phyloP scores from a whole-genome alignment of 2,113 vertebrate genomes.

The Progne subis region DNA sequence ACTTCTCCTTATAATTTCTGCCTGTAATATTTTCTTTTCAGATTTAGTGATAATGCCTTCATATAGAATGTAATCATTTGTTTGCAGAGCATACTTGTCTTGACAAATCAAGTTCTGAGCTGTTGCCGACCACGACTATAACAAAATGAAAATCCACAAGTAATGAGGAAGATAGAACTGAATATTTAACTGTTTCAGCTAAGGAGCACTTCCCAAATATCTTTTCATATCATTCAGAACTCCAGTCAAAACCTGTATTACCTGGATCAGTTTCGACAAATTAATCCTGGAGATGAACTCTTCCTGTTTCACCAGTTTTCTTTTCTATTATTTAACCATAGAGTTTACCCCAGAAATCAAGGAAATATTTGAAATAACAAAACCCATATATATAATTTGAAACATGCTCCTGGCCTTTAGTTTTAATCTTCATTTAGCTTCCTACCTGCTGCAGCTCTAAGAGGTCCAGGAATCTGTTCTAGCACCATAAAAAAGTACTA shows the following conservation, averaged over 20 bases:
- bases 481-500: background rate
- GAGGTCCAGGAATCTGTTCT: background rate
- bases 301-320: background rate
- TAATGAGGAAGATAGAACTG: constrained; percentile 41
- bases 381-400: background rate
- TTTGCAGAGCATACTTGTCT: constrained; percentile 68
- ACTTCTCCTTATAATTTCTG: constrained; percentile 63
- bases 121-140: constrained; percentile 12
- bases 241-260: background rate
- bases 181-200: constrained; percentile 24
- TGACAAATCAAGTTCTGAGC: constrained; percentile 63
- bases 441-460: background rate
- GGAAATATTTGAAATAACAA: background rate
- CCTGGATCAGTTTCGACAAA: background rate
- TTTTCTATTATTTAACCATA: background rate
- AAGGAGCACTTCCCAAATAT: background rate
- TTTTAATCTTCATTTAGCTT: background rate
- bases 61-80: constrained; percentile 65
- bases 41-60: constrained; percentile 67
- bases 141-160: constrained; percentile 45
- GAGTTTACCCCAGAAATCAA: background rate
- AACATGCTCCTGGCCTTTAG: background rate
- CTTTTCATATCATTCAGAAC: background rate
- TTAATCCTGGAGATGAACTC: background rate
- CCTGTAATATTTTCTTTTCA: constrained; percentile 60